Evolutionary conservation across 2,797 vertebrate genomes (phyloP).

Genomic region (Jordanella pulchra): DNA sequence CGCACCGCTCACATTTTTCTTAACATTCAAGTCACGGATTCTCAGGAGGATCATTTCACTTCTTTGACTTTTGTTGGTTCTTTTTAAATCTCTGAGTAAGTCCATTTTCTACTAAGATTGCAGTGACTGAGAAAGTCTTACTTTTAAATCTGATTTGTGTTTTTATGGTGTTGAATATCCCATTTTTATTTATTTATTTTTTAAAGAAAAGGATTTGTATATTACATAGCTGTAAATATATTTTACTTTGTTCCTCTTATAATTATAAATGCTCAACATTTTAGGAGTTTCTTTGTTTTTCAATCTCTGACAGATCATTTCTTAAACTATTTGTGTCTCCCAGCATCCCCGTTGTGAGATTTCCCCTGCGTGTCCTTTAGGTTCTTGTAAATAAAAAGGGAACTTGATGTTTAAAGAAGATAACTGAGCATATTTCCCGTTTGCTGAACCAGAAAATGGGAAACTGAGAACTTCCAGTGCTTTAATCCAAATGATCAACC

Average conservation of each 20-base stretch:
- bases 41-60: conserved; percentile 15
- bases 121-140: neutral
- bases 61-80: conserved; percentile 30
- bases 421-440: neutral
- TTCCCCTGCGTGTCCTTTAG: neutral
- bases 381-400: neutral
- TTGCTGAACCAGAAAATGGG: neutral
- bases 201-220: neutral
- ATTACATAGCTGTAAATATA: neutral
- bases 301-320: neutral
- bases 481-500: neutral
- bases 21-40: conserved; percentile 30
- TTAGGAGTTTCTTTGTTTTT: neutral
- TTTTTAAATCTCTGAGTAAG: conserved; percentile 57
- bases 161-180: conserved; percentile 1
- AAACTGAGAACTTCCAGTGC: neutral
- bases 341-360: too few species aligned
- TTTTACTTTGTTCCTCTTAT: neutral
- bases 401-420: neutral
- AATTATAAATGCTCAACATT: neutral
- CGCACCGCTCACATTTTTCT: conserved; percentile 27
- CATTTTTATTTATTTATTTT: neutral
- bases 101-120: conserved; percentile 9
- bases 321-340: neutral
- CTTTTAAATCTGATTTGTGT: neutral